Conservation (phyloP, 2,888 invertebrate genomes). For the Cepaea hortensis region DNA sequence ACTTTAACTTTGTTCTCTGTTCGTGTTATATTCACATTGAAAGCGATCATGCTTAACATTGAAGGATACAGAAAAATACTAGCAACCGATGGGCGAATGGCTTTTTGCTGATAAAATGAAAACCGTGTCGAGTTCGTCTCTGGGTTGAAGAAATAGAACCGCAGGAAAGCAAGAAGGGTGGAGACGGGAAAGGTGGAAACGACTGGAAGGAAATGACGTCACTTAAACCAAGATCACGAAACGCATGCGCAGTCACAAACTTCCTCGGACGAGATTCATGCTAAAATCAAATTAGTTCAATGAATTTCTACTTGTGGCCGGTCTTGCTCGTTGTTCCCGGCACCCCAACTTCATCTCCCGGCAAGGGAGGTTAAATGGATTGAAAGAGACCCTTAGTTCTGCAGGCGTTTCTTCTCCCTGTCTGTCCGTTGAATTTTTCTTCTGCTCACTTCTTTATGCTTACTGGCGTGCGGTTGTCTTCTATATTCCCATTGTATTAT, state of each 20-base stretch:
- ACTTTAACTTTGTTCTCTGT: neutral
- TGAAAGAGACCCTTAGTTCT: conserved; percentile 8
- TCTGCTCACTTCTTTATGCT: no score
- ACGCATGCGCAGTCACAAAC: conserved; percentile 41
- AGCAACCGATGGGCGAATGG: conserved; percentile 13
- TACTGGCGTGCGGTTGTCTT: no score
- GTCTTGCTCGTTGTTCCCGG: neutral
- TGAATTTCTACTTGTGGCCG: conserved; percentile 26
- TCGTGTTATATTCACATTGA: neutral
- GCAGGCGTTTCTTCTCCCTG: neutral
- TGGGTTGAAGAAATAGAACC: neutral
- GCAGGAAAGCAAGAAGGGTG: neutral
- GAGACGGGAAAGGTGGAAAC: neutral
- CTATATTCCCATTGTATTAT: no score
- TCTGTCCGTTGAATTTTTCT: neutral
- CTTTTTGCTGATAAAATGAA: conserved; percentile 43
- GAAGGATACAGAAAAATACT: neutral
- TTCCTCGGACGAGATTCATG: conserved; percentile 12
- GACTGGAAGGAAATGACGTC: conserved; percentile 40
- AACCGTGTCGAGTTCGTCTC: conserved; percentile 24
- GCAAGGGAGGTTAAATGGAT: conserved; percentile 11
- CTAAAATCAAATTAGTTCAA: conserved; percentile 38
- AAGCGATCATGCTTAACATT: neutral
- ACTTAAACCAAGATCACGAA: conserved; percentile 41
- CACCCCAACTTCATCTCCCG: conserved; percentile 12